Evolutionary conservation across 2,113 vertebrate species (phyloP), one percentile per base, ranked within the genome.

Genomic region (Dendropsophus ebraccatus): DNA sequence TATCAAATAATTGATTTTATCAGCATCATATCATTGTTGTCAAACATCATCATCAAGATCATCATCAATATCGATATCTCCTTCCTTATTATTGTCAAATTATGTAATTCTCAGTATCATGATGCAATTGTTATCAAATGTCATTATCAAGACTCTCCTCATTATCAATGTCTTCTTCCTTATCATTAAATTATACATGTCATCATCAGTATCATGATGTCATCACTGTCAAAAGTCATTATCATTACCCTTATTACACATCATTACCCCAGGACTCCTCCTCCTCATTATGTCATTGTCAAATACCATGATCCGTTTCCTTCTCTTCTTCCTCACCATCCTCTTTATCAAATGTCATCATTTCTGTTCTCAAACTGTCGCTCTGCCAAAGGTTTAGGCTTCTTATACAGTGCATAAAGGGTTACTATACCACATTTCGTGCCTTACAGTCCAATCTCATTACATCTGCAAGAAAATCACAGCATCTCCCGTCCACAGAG

Each of bases 401-500:
- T 78, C 13, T 16, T 5, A 7, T 37, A 6, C 41, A 54, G 49
- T 19, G 41, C 17, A 5, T 28, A 32, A 56, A 70, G 84, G 76
- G 75, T 86, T 77, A 84, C 11, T 41, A 28, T n/a, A 73, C 23
- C 25, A 47, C 58, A 54, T 54, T 80, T 23, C 52, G 32, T n/a
- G 52, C 56, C 8, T 56, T 84, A 75, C 56, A 35, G 56, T 65
- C 56, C 75, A 32, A 84, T 76, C 54, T 78, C 74, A 85, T 85
- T 85, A 69, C 21, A 67, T 69, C 58, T 65, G 58, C 83, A 77
- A 54, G 62, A 62, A 79, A 70, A 86, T 86, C 75, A 28, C 84
- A 58, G 84, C 76, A 23, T 79, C 47, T 69, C 21, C 65, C 25
- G 75, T 32, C 76, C 35, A 16, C 75, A 80, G 62, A 79, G 32